Evolutionary conservation across 2,113 vertebrate species (phyloP), one percentile per base, ranked within the genome.

Genomic region (Lepisosteus osseus): DNA sequence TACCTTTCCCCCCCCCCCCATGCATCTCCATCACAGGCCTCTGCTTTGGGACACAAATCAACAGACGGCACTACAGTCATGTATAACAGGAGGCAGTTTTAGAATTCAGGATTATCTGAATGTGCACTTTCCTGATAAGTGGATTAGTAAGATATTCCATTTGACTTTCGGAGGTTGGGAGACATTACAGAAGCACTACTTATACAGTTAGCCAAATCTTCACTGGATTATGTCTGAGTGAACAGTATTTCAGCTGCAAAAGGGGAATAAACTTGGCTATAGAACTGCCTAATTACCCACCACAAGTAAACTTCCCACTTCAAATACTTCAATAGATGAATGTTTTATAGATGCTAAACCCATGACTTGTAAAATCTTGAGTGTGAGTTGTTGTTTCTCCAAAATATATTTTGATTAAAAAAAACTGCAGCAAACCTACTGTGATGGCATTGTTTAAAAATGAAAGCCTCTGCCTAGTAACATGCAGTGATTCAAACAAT

Each of bases 81-180:
- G 44, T 68, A 80, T 67, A 77, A 80, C 73, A 70, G 74, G 73
- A 69, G 73, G 68, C 73, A 69, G 64, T 72, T 80, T 76, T 74
- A 76, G 75, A 68, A 74, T 62, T 65, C 69, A 40, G 79, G 79
- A 83, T 83, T 80, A 80, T 80, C 72, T 43, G 77, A 83, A 81
- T 82, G 78, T 83, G 81, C 76, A 72, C 75, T 76, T 76, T 67
- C 71, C 81, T 59, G 81, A 83, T 83, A 83, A 81, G 73, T 80
- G 81, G 81, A 83, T 83, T 83, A 83, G 77, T 80, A 80, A 61
- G 76, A 83, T 77, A 78, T 78, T 79, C 71, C 57, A 71, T 77
- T 77, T 76, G 71, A 65, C 70, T 80, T 65, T 63, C 63, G 51
- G 66, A 72, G 68, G 75, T 77, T 79, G 76, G 77, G 76, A 68